These are phyloP conservation scores for Troides aeacus DNA, from an alignment of 2,888 invertebrate species.

Conservation along the genomic window DNA sequence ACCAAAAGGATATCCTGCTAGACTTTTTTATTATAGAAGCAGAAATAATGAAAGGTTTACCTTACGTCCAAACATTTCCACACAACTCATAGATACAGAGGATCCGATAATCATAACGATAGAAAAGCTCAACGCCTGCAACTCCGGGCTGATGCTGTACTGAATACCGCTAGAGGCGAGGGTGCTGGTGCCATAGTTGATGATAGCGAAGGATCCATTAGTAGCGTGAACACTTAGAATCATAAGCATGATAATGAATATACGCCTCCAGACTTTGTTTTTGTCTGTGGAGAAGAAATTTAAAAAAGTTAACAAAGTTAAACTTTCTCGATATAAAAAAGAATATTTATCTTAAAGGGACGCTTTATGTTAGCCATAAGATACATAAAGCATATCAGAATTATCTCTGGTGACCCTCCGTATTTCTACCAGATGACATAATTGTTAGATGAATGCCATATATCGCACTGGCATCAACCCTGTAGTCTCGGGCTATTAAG, in stretches of 20 bases:
- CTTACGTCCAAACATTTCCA: slow-evolving; percentile 62
- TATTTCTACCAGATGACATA: no score
- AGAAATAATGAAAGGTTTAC: slow-evolving; percentile 39
- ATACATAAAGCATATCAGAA: no score
- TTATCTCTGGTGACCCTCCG: no score
- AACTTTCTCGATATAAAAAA: no score
- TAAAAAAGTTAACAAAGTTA: neutral
- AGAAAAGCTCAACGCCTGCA: slow-evolving; percentile 59
- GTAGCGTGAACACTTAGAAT: slow-evolving; percentile 44
- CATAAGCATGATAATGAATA: slow-evolving; percentile 42
- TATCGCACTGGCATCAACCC: no score
- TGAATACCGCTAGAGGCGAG: slow-evolving; percentile 54
- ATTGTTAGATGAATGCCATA: no score
- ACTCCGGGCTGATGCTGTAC: slow-evolving; percentile 52
- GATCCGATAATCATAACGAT: slow-evolving; percentile 58
- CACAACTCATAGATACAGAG: slow-evolving; percentile 51
- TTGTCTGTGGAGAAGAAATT: slow-evolving; percentile 45
- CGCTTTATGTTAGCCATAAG: no score
- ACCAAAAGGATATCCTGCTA: no score
- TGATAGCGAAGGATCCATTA: slow-evolving; percentile 55
- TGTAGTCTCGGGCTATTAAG: no score
- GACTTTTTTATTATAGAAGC: no score
- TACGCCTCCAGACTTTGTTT: slow-evolving; percentile 51
- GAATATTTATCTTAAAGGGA: no score
- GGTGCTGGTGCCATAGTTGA: slow-evolving; percentile 55